Evolutionary conservation across 2,888 invertebrate genomes (phyloP).

Genomic region (Tryphoninae sp.): DNA sequence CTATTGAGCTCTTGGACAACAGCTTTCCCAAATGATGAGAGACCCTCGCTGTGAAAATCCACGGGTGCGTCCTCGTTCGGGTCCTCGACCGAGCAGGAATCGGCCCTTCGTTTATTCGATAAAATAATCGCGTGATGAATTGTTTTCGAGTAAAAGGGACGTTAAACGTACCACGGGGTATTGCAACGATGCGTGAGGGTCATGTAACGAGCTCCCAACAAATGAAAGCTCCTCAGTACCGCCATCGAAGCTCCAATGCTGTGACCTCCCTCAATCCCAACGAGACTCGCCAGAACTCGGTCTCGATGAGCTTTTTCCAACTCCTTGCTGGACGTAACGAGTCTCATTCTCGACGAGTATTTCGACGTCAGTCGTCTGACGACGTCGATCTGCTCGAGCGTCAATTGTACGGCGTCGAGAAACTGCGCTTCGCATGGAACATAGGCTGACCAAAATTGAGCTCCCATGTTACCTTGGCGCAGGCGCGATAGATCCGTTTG

Average conservation of each 20-base stretch:
- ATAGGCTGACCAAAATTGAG: slow-evolving; percentile 81
- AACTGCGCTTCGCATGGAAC: slow-evolving; percentile 86
- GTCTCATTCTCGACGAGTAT: slow-evolving; percentile 82
- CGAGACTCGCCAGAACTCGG: slow-evolving; percentile 84
- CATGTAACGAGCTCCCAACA: slow-evolving; percentile 86
- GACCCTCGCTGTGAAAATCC: slow-evolving; percentile 78
- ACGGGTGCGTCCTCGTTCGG: slow-evolving; percentile 77
- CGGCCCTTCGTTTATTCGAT: slow-evolving; percentile 75
- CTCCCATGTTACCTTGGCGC: slow-evolving; percentile 82
- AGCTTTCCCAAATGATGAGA: slow-evolving; percentile 81
- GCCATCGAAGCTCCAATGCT: slow-evolving; percentile 86
- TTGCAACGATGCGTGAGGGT: slow-evolving; percentile 87
- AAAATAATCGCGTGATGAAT: background rate
- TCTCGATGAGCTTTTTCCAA: slow-evolving; percentile 84
- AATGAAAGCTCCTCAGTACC: slow-evolving; percentile 86
- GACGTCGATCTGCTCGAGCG: slow-evolving; percentile 86
- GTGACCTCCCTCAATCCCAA: slow-evolving; percentile 87
- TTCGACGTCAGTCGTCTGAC: slow-evolving; percentile 84
- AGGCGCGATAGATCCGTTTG: slow-evolving; percentile 83
- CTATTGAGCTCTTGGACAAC: slow-evolving; percentile 87
- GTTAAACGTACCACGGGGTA: slow-evolving; percentile 84
- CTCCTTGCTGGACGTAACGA: slow-evolving; percentile 84
- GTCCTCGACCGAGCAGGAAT: slow-evolving; percentile 80
- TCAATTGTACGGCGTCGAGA: slow-evolving; percentile 86
- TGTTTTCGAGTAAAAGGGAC: background rate